These are phyloP conservation scores for Ochotona princeps DNA, from an alignment of 2,113 vertebrate species.

Conservation along the genomic window DNA sequence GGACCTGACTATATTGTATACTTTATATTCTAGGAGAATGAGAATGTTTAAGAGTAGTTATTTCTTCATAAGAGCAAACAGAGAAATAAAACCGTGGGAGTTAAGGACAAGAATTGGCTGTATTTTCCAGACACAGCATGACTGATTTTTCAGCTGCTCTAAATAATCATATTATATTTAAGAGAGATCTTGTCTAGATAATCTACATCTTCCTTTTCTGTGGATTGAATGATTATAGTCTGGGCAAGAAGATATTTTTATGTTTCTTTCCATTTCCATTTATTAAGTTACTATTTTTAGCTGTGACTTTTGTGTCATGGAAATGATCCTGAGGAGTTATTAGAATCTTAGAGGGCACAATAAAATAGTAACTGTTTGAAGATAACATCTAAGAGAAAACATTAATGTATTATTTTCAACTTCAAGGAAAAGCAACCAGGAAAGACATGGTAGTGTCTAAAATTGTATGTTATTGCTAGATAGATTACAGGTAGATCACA, in stretches of 20 bases:
- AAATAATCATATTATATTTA: not conserved
- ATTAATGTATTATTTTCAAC: conserved; percentile 1
- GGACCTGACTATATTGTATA: not conserved
- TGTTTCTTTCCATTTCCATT: not conserved
- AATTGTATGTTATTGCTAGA: not conserved
- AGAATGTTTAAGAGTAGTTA: conserved; percentile 50
- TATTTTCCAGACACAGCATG: not conserved
- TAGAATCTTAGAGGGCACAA: not conserved
- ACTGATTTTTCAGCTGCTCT: not conserved
- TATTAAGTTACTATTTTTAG: conserved; percentile 43
- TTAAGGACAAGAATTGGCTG: not conserved
- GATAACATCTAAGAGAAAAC: conserved; percentile 33
- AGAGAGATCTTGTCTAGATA: not conserved
- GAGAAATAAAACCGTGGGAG: not conserved
- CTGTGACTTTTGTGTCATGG: conserved; percentile 32
- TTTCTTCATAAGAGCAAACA: conserved; percentile 53
- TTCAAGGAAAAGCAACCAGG: not conserved
- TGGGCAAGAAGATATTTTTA: not conserved
- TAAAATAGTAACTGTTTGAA: conserved; percentile 39
- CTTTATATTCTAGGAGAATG: conserved; percentile 44
- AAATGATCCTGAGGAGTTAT: conserved; percentile 54
- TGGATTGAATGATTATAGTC: not conserved
- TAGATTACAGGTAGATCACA: not conserved
- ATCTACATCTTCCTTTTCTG: conserved; percentile 10
- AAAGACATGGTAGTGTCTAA: conserved; percentile 29